Evolutionary conservation across 2,797 vertebrate species (phyloP).

Genomic region (Enteromius afrohamiltoni): DNA sequence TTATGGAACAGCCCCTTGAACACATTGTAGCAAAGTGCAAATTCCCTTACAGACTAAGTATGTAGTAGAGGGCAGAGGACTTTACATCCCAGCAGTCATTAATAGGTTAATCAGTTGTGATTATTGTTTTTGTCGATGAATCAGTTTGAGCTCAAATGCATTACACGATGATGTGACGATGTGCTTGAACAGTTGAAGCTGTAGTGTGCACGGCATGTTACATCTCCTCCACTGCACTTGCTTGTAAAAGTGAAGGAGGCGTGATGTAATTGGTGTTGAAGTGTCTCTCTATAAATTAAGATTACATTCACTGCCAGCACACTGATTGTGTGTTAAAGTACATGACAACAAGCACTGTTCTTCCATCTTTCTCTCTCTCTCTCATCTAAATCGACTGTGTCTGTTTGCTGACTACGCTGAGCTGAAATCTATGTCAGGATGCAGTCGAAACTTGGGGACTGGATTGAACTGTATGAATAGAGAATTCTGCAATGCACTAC

Average conservation of each 20-base stretch:
- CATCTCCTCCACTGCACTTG: background rate
- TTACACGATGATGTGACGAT: background rate
- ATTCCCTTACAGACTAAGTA: background rate
- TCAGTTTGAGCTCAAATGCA: background rate
- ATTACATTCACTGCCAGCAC: slow-evolving; percentile 18
- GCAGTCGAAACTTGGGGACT: background rate
- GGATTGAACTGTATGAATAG: background rate
- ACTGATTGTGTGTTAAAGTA: background rate
- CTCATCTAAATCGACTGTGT: background rate
- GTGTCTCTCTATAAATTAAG: slow-evolving; percentile 12
- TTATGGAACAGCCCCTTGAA: no score
- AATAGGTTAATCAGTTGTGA: background rate
- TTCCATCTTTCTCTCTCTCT: background rate
- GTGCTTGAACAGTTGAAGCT: background rate
- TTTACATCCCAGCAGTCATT: background rate
- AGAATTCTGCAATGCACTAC: no score
- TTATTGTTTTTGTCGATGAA: background rate
- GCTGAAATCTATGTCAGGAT: background rate
- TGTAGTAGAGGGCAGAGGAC: background rate
- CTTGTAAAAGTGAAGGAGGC: background rate
- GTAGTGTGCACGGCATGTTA: background rate
- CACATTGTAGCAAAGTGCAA: no score
- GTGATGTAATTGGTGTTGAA: background rate
- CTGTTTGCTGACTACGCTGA: background rate
- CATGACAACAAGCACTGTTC: background rate